Evolutionary conservation across 2,113 vertebrate genomes (phyloP), one percentile per base, ranked within the genome.

Genomic region (Ivindomyrus marchei): DNA sequence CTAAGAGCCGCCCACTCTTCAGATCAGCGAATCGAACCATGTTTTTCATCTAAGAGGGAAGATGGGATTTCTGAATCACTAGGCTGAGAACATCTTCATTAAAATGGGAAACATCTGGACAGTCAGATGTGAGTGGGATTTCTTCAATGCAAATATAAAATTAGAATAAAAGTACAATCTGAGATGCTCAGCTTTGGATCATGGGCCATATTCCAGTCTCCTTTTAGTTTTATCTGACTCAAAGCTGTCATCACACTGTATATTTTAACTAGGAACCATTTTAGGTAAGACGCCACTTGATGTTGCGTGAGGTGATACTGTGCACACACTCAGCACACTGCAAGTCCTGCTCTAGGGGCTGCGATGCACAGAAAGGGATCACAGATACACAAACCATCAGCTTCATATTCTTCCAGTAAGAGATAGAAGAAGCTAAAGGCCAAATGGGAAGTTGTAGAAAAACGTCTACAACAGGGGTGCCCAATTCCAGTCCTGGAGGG

Each of bases 1-100:
- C 31, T 42, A 46, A 53, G 85, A 17, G 31, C 53, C n/a, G 85
- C 50, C 85, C 85, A 53, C 31, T 86, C 87, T 58, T 87, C 62
- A 42, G 88, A 88, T 89, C 74, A 83, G 52, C 36, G 49, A 24
- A 58, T 80, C 42, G n/a, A 56, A 42, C 88, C 47, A 45, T 77
- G 62, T 88, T 77, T 77, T 36, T 90, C 90, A 92, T 89, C 53
- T 47, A 90, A 85, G 5, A 83, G 87, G 42, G 58, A 88, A 80
- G 53, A 77, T 89, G 90, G 88, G 90, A 92, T 56, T 56, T 27
- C 47, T 90, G 88, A 58, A 88, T 90, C 91, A 90, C 85, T 90
- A 85, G 84, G 90, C 88, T 89, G 90, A 88, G 90, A 90, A 88
- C 46, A 46, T 46, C 42, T 90, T 88, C 49, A 89, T 89, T 74